These are phyloP conservation scores for Xylota sylvarum DNA, from an alignment of 2,888 invertebrate species.

Conservation along the genomic window DNA sequence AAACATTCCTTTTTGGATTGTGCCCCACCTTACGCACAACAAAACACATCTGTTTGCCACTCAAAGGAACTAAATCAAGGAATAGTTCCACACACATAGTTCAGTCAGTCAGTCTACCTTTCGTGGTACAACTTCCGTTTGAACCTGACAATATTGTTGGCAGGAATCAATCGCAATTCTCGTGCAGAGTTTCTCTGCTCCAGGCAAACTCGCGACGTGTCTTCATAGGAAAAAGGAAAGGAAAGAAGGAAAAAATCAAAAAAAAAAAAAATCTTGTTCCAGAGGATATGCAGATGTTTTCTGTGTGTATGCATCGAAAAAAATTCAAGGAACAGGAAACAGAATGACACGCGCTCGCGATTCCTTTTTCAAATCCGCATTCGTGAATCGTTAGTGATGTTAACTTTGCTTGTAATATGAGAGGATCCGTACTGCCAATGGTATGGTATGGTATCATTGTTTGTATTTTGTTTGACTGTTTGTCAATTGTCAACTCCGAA, in stretches of 20 bases:
- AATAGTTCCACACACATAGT: constrained; percentile 45
- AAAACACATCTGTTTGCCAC: constrained; percentile 72
- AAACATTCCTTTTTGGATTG: constrained; percentile 44
- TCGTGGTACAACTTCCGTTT: constrained; percentile 64
- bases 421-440: constrained; percentile 42
- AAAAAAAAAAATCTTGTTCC: constrained; percentile 38
- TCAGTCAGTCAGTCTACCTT: constrained; percentile 26
- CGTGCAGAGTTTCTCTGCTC: constrained; percentile 5
- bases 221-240: constrained; percentile 23
- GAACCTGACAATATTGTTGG: constrained; percentile 58
- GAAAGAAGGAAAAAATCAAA: constrained; percentile 5
- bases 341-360: constrained; percentile 75
- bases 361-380: constrained; percentile 72
- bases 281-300: constrained; percentile 71
- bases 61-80: constrained; percentile 64
- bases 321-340: constrained; percentile 65
- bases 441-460: constrained; percentile 42
- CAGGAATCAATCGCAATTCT: constrained; percentile 72
- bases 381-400: constrained; percentile 71
- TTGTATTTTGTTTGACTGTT: constrained; percentile 50
- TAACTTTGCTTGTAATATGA: constrained; percentile 71
- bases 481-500: constrained; percentile 51
- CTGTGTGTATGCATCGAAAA: constrained; percentile 32
- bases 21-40: constrained; percentile 73
- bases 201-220: constrained; percentile 33